A percentile compares a stretch with the other conserved stretches of the same genome.
These are phyloP conservation scores for Heliconius hortense DNA, from an alignment of 2,888 invertebrate species.

Conservation along the genomic window DNA sequence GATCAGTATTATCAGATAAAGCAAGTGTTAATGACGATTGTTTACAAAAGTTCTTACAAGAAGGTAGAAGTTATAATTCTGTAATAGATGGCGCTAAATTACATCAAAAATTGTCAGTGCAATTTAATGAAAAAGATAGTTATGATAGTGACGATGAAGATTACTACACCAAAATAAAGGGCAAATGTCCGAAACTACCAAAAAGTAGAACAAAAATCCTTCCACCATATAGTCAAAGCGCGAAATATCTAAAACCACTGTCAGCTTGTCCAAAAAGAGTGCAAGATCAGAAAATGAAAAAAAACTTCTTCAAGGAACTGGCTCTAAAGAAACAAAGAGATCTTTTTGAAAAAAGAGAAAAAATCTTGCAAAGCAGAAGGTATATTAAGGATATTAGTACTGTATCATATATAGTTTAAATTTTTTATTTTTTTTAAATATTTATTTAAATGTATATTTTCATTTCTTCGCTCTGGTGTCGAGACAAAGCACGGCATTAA, in stretches of 20 bases:
- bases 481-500: too few species aligned
- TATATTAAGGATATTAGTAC: slow-evolving; percentile 49
- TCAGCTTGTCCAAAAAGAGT: slow-evolving; percentile 49
- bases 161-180: slow-evolving; percentile 56
- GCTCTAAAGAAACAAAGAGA: slow-evolving; percentile 82
- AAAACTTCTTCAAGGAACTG: slow-evolving; percentile 69
- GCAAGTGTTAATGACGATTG: slow-evolving; percentile 44
- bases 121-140: slow-evolving; percentile 64
- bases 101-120: slow-evolving; percentile 54
- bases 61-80: slow-evolving; percentile 65
- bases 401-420: too few species aligned
- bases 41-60: slow-evolving; percentile 50
- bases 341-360: slow-evolving; percentile 77
- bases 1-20: slow-evolving; percentile 58
- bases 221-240: slow-evolving; percentile 70
- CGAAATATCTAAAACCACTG: slow-evolving; percentile 63
- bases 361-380: slow-evolving; percentile 83
- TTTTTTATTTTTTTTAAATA: too few species aligned
- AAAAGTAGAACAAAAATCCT: slow-evolving; percentile 66
- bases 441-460: too few species aligned
- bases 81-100: slow-evolving; percentile 59
- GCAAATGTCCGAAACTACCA: slow-evolving; percentile 68
- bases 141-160: slow-evolving; percentile 54
- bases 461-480: too few species aligned
- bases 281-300: slow-evolving; percentile 63